Conservation (phyloP, 2,888 invertebrate species). For the Troides oblongomaculatus region DNA sequence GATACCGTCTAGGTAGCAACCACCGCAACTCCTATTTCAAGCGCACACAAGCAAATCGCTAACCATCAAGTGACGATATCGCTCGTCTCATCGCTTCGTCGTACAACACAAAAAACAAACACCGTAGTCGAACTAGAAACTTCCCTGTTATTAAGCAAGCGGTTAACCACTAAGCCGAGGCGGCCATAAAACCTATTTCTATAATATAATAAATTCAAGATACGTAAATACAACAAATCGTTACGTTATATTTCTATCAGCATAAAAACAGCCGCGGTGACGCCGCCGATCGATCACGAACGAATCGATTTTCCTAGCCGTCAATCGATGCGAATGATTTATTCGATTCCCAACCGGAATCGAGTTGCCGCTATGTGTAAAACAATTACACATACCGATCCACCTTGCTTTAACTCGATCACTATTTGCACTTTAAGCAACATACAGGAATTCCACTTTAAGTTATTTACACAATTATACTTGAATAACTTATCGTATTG, state of each 20-base stretch:
- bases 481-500: slow-evolving; percentile 9
- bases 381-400: slow-evolving; percentile 28
- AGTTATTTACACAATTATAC: slow-evolving; percentile 18
- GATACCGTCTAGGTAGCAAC: too few relatives aligned
- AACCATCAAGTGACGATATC: too few relatives aligned
- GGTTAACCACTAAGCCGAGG: too few relatives aligned
- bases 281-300: slow-evolving; percentile 49
- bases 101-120: too few relatives aligned
- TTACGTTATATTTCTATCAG: slow-evolving; percentile 4
- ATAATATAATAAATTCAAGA: too few relatives aligned
- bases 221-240: background rate
- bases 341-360: slow-evolving; percentile 60
- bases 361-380: slow-evolving; percentile 37
- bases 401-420: slow-evolving; percentile 15
- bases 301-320: slow-evolving; percentile 68
- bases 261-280: slow-evolving; percentile 32
- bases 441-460: slow-evolving; percentile 20
- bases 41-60: too few relatives aligned
- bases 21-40: too few relatives aligned
- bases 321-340: slow-evolving; percentile 64
- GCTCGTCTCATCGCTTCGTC: too few relatives aligned
- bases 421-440: slow-evolving; percentile 14
- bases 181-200: too few relatives aligned
- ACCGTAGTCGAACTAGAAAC: too few relatives aligned
- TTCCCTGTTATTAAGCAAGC: too few relatives aligned